Evolutionary conservation across 2,797 vertebrate species (phyloP).

Genomic region (Gadopsis marmoratus): DNA sequence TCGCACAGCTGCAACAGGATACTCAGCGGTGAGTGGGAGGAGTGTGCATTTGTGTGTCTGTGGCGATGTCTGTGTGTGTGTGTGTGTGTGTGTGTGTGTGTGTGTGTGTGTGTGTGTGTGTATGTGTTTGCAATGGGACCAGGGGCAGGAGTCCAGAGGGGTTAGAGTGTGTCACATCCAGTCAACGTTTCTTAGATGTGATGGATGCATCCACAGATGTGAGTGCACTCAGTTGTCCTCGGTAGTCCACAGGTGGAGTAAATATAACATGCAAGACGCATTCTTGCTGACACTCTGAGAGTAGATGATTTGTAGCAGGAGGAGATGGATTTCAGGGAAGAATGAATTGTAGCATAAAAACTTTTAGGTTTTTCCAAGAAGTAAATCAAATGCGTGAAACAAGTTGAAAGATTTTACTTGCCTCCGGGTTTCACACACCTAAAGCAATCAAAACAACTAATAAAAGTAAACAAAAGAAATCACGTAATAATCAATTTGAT

Average conservation of each 20-base stretch:
- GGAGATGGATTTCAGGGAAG: conserved; percentile 28
- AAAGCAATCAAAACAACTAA: conserved; percentile 56
- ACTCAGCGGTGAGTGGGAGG: conserved; percentile 88
- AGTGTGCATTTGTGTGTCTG: conserved; percentile 34
- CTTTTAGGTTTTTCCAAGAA: not conserved
- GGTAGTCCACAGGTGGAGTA: conserved; percentile 78
- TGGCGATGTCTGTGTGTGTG: not conserved
- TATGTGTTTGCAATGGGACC: conserved; percentile 49
- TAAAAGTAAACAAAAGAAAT: conserved; percentile 50
- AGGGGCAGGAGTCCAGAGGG: conserved; percentile 65
- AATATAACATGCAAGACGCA: conserved; percentile 71
- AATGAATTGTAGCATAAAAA: not conserved
- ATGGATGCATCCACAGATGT: conserved; percentile 76
- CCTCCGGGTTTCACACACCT: conserved; percentile 28
- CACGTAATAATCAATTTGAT: conserved; percentile 66
- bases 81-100: conserved; percentile 33
- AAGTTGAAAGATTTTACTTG: conserved; percentile 33
- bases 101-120: conserved; percentile 3
- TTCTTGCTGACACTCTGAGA: conserved; percentile 48
- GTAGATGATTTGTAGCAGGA: conserved; percentile 30
- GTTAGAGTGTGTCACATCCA: conserved; percentile 73
- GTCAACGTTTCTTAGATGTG: conserved; percentile 71
- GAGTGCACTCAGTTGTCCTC: conserved; percentile 66
- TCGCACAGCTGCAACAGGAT: conserved; percentile 93
- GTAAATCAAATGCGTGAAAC: conserved; percentile 24